Conservation (phyloP, 2,113 vertebrate genomes). For the Heterochromis multidens region DNA sequence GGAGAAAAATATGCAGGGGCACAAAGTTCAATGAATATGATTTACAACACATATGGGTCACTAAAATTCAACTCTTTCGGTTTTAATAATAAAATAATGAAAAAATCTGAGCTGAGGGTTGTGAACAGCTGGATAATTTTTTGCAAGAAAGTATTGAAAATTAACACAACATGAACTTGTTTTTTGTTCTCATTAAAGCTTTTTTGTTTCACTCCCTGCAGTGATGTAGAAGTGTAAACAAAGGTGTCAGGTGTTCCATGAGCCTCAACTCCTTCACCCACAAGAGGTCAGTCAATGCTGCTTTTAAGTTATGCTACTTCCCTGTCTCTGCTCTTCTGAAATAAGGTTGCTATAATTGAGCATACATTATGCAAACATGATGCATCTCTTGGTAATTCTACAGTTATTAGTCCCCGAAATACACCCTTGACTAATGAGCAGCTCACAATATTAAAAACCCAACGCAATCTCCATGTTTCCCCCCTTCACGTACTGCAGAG, state of each 20-base stretch:
- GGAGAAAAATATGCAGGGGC: not conserved
- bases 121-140: not conserved
- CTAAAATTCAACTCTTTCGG: not conserved
- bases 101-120: not conserved
- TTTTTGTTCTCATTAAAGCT: not conserved
- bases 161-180: not conserved
- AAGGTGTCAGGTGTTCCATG: not conserved
- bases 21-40: not conserved
- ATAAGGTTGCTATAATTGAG: not conserved
- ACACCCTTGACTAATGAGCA: not conserved
- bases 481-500: not conserved
- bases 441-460: not conserved
- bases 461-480: not conserved
- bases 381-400: not conserved
- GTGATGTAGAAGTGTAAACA: not conserved
- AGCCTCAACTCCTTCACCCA: not conserved
- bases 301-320: not conserved
- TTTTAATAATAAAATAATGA: not conserved
- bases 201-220: not conserved
- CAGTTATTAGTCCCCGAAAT: not conserved
- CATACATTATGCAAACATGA: conserved; percentile 13
- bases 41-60: not conserved
- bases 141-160: not conserved
- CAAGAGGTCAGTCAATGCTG: conserved; percentile 24
- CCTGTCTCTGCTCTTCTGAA: not conserved